A percentile compares a stretch with the other conserved stretches of the same genome.
Evolutionary conservation across 2,113 vertebrate genomes (phyloP).

Genomic region (Danionella cerebrum): DNA sequence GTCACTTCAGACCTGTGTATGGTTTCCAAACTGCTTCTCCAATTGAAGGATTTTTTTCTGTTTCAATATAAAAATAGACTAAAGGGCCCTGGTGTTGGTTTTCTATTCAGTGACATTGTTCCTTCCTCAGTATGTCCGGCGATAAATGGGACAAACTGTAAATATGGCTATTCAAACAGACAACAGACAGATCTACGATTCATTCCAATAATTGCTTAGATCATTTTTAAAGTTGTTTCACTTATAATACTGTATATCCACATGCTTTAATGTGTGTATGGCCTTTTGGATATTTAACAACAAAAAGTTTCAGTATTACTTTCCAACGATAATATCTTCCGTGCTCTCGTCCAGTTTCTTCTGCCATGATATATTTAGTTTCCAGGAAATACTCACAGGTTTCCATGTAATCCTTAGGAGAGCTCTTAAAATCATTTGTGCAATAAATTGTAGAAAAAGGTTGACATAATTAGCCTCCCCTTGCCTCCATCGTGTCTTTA

Average conservation of each 20-base stretch:
- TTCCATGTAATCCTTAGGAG: conserved; percentile 33
- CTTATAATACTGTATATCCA: conserved; percentile 26
- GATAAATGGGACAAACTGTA: conserved; percentile 12
- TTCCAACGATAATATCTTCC: conserved; percentile 24
- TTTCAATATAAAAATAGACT: conserved; percentile 35
- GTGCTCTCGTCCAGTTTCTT: conserved; percentile 32
- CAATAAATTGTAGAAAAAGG: conserved; percentile 54
- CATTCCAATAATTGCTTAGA: conserved; percentile 8
- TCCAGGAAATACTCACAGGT: conserved; percentile 24
- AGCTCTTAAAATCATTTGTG: conserved; percentile 8
- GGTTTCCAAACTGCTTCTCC: too few species aligned
- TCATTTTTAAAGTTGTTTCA: not conserved
- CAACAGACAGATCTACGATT: conserved; percentile 14
- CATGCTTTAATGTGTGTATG: conserved; percentile 40
- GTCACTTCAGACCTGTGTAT: not conserved
- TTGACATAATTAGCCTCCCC: conserved; percentile 71
- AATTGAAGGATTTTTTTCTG: not conserved
- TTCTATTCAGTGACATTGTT: conserved; percentile 1
- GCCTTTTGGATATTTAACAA: conserved; percentile 33
- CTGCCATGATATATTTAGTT: conserved; percentile 35
- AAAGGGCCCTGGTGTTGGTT: not conserved
- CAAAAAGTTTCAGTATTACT: conserved; percentile 12
- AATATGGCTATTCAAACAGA: conserved; percentile 18
- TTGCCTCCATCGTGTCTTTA: conserved; percentile 89
- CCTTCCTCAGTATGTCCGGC: not conserved